Base-by-base conservation (phyloP, 2,113 vertebrate genomes). In the Macaca fascicularis region DNA sequence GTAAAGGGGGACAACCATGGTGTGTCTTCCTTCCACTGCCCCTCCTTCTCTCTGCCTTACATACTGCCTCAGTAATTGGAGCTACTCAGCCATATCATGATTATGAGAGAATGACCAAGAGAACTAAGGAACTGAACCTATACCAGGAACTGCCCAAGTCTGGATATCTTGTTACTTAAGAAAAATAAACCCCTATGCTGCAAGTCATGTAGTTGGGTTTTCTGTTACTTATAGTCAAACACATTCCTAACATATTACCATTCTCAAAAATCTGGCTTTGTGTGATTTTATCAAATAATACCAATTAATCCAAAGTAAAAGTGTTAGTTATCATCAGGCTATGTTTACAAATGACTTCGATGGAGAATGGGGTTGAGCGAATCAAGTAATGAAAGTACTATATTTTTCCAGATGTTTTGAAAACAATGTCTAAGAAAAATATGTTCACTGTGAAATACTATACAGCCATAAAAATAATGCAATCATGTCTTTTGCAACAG, bases 361-460 rank as follows among this genome's bases (percentile, higher is more conserved):
- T 1, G 38, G 93, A 74, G 45, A 59, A 61, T 40, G n/a, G 9
- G 27, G 23, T 52, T 67, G 87, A 61, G 35, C 20, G 9, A 70
- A 80, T 1, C 50, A 17, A 75, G 67, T 57, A 74, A 20, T n/a
- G 55, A 52, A 94, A 76, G 17, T 32, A 35, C 13, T 8, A 0
- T 43, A 43, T 0, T 4, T 86, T 72, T 59, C 16, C 14, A 83
- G 79, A 90, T 59, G 90, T 64, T 88, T 70, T 82, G 35, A 93
- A 94, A 70, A 94, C 23, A 88, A 75, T 43, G 40, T 59, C 57
- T 93, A 91, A 86, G 74, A 86, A 89, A 90, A 86, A 61, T 48
- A 78, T 32, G 50, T 76, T 64, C 61, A 64, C 61, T 64, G 27
- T 64, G 61, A 30, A 64, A 30, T 64, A 64, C 61, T 32, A 64